phyloP scores from a whole-genome alignment of 2,888 invertebrate species.

The Pristionchus fissidentatus region DNA sequence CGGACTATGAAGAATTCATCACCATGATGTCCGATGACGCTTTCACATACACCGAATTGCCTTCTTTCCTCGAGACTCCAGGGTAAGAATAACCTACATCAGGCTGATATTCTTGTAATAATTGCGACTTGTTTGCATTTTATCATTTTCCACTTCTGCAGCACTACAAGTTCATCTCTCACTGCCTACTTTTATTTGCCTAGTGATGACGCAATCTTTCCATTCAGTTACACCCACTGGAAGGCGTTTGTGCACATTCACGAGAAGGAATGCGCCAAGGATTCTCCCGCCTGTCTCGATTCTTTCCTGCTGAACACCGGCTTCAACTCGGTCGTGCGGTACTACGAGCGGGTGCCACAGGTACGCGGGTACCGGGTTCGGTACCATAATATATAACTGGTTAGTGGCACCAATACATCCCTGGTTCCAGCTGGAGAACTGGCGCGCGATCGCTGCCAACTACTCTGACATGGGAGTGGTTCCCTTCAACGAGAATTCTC shows the following conservation, averaged over 20 bases:
- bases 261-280: constrained; percentile 30
- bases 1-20: constrained; percentile 39
- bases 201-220: neutral
- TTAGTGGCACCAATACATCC: neutral
- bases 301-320: constrained; percentile 38
- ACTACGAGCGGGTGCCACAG: constrained; percentile 40
- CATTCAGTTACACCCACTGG: constrained; percentile 43
- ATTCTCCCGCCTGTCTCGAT: constrained; percentile 15
- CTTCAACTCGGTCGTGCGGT: constrained; percentile 18
- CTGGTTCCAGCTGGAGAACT: constrained; percentile 31
- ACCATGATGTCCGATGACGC: constrained; percentile 36
- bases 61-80: constrained; percentile 42
- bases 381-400: neutral
- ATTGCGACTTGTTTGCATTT: neutral
- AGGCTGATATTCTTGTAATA: neutral
- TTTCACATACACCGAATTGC: constrained; percentile 45
- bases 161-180: neutral
- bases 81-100: neutral
- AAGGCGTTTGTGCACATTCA: constrained; percentile 45
- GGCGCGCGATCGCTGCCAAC: constrained; percentile 16
- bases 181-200: neutral
- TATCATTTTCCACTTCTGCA: no score
- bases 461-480: constrained; percentile 31
- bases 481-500: constrained; percentile 42
- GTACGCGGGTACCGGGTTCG: neutral